Evolutionary conservation across 2,888 invertebrate species (phyloP), one percentile per base, ranked within the genome.

Genomic region (Acanthosepion lycidas): DNA sequence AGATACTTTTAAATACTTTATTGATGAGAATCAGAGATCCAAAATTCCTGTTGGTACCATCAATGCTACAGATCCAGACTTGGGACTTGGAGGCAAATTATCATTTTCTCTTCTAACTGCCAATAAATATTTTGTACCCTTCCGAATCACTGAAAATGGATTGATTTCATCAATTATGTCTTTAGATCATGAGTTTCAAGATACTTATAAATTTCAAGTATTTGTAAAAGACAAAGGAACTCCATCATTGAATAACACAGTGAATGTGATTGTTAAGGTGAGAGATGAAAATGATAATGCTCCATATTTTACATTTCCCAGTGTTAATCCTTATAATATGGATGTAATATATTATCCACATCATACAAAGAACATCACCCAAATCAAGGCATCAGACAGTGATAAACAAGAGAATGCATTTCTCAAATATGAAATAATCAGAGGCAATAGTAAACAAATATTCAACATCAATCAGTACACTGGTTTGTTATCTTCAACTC

Each of bases 351-450:
- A 78, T 78, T 78, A 78, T n/a, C 78, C 78, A 2, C 78, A 78
- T 78, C 78, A 78, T 18, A 78, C 78, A 12, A 78, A 78, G 78
- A 78, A 78, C 78, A 78, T 78, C n/a, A 78, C n/a, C 12, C 78
- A 78, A n/a, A 78, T 78, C n/a, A 78, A 78, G 78, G 78, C 78
- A 78, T 78, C 78, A 78, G 78, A 78, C 78, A 78, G 78, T 78
- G 78, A 78, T 33, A 78, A n/a, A 33, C 78, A 78, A 78, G 78
- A 78, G 78, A 78, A 78, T 78, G 78, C 78, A 78, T 78, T 78
- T 78, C 78, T 78, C n/a, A 78, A 78, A 78, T 78, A 78, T 78
- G 78, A 78, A 78, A 78, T 78, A 78, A 78, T 78, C 78, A 78
- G 78, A 78, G 78, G 78, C n/a, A 78, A 78, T 78, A 78, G 78